Evolutionary conservation across 2,888 invertebrate species (phyloP).

Genomic region (Rosalia funebris): DNA sequence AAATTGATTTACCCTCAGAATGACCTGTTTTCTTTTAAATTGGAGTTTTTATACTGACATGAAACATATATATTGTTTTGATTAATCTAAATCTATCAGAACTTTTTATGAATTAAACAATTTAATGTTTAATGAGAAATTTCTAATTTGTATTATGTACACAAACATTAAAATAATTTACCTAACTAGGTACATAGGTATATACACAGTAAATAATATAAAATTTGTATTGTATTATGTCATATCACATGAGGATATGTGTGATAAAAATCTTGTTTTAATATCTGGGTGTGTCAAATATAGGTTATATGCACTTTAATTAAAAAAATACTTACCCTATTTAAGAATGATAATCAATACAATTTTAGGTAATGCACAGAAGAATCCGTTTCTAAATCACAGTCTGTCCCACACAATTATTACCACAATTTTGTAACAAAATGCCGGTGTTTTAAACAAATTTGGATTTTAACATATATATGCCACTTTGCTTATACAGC

Average conservation of each 20-base stretch:
- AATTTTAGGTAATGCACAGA: background rate
- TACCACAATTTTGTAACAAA: slow-evolving; percentile 17
- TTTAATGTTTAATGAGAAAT: too few species aligned
- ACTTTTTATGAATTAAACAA: too few species aligned
- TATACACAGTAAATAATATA: too few species aligned
- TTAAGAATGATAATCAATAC: slow-evolving; percentile 7
- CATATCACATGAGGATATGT: slow-evolving; percentile 4
- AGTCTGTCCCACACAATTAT: slow-evolving; percentile 16
- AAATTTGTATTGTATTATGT: too few species aligned
- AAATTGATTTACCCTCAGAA: background rate
- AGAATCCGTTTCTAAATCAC: slow-evolving; percentile 15
- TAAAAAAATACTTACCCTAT: slow-evolving; percentile 21
- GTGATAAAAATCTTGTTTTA: slow-evolving; percentile 3
- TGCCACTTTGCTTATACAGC: slow-evolving; percentile 2
- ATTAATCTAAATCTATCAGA: too few species aligned
- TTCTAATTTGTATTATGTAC: too few species aligned
- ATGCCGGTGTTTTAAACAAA: slow-evolving; percentile 3
- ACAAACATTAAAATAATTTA: too few species aligned
- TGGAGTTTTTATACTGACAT: too few species aligned
- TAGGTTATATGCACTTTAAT: background rate
- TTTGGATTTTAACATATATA: background rate
- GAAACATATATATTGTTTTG: too few species aligned
- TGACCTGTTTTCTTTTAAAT: slow-evolving; percentile 2
- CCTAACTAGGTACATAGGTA: background rate
- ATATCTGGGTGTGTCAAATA: slow-evolving; percentile 8